Evolutionary conservation across 2,113 vertebrate genomes (phyloP).

Genomic region (Canis aureus): DNA sequence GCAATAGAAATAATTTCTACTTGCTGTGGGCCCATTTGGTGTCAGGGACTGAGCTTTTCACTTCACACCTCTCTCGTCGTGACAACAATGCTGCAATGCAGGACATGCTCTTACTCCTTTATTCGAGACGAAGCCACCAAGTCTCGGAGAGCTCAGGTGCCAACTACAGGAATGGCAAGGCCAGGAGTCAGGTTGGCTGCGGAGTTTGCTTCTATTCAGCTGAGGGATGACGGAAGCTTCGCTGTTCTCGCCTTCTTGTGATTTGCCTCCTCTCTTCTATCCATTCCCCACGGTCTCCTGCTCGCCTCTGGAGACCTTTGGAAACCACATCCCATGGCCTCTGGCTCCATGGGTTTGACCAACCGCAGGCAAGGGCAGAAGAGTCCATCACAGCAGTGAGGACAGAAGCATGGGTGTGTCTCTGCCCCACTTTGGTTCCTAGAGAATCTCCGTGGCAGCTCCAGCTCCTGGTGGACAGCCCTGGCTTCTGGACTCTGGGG

Average conservation of each 20-base stretch:
- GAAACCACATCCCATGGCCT: neutral
- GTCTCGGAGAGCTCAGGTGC: neutral
- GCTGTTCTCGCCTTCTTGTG: fast-evolving
- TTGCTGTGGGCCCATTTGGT: neutral
- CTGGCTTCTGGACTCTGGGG: neutral
- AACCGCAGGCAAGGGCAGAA: neutral
- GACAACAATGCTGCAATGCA: neutral
- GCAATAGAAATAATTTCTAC: neutral
- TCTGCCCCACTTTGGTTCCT: neutral
- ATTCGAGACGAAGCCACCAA: neutral
- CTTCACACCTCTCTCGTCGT: neutral
- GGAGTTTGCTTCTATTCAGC: fast-evolving
- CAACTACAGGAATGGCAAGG: no score
- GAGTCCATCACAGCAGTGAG: neutral
- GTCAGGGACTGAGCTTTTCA: neutral
- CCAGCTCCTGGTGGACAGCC: neutral
- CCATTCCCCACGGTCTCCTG: neutral
- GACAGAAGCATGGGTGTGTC: neutral
- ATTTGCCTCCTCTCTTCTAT: neutral
- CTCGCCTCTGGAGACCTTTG: neutral
- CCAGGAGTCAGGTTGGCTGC: fast-evolving
- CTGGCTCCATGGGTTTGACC: neutral
- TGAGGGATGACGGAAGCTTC: neutral
- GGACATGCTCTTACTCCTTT: neutral
- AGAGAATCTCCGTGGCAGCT: neutral